Evolutionary conservation across 2,113 vertebrate species (phyloP).

Genomic region (Ascaphus truei): DNA sequence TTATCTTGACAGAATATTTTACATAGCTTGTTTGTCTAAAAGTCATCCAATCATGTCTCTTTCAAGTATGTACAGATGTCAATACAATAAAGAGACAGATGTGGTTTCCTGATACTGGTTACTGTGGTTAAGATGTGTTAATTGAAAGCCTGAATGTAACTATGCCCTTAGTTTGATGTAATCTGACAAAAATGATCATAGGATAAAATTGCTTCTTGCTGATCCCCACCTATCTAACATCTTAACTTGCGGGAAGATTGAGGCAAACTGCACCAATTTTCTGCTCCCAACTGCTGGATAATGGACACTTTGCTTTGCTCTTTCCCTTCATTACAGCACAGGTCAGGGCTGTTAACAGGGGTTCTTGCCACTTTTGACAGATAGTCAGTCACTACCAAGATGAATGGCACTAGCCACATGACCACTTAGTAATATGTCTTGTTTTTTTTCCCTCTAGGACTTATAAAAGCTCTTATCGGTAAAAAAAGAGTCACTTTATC

Average conservation of each 20-base stretch:
- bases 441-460: slow-evolving; percentile 58
- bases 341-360: slow-evolving; percentile 83
- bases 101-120: slow-evolving; percentile 32
- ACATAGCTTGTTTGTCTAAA: slow-evolving; percentile 2
- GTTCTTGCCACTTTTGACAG: slow-evolving; percentile 78
- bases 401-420: slow-evolving; percentile 79
- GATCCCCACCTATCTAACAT: slow-evolving; percentile 78
- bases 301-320: slow-evolving; percentile 78
- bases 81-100: slow-evolving; percentile 31
- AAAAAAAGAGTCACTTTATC: slow-evolving; percentile 61
- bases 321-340: slow-evolving; percentile 76
- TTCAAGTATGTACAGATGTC: slow-evolving; percentile 26
- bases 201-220: slow-evolving; percentile 84
- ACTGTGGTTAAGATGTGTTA: slow-evolving; percentile 57
- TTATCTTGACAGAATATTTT: no score
- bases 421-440: slow-evolving; percentile 82
- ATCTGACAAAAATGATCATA: slow-evolving; percentile 82
- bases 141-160: slow-evolving; percentile 70
- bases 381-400: slow-evolving; percentile 78
- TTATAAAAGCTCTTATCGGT: slow-evolving; percentile 68
- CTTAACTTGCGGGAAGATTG: slow-evolving; percentile 79
- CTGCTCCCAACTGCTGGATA: slow-evolving; percentile 81
- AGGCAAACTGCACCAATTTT: slow-evolving; percentile 87
- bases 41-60: not conserved
- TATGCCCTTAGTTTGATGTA: slow-evolving; percentile 72